These are phyloP conservation scores for Lacanobia oleracea DNA, from an alignment of 2,888 invertebrate genomes.

Conservation along the genomic window DNA sequence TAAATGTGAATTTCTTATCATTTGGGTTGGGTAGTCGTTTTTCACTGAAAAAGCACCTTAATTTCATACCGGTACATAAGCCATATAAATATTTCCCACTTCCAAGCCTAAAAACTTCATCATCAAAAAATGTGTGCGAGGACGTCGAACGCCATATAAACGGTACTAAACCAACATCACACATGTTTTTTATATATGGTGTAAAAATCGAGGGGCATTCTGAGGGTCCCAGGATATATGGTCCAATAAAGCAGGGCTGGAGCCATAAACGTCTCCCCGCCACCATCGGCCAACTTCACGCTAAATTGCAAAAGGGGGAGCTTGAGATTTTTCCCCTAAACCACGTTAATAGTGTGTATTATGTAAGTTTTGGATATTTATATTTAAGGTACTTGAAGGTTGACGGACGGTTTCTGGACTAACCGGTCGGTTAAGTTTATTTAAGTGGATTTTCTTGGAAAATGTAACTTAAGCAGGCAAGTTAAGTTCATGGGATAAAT, in stretches of 20 bases:
- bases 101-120: constrained; percentile 22
- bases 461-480: not conserved
- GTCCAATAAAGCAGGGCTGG: constrained; percentile 84
- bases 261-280: constrained; percentile 81
- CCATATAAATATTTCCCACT: constrained; percentile 20
- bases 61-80: not conserved
- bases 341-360: constrained; percentile 63
- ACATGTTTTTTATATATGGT: constrained; percentile 81
- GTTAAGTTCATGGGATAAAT: not conserved
- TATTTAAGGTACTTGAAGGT: constrained; percentile 46
- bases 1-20: not conserved
- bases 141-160: constrained; percentile 46
- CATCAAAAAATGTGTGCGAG: constrained; percentile 36
- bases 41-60: not conserved
- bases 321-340: constrained; percentile 60
- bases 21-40: not conserved
- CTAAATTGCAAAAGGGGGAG: constrained; percentile 78
- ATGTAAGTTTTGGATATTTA: constrained; percentile 62
- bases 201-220: constrained; percentile 73
- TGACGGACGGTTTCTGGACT: constrained; percentile 1
- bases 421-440: constrained; percentile 6
- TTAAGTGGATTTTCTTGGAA: not conserved
- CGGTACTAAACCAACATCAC: constrained; percentile 71
- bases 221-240: constrained; percentile 82
- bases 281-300: constrained; percentile 76